These are phyloP conservation scores for Diadumene lineata DNA, from an alignment of 92 coral and sea anemone species.

Conservation along the genomic window DNA sequence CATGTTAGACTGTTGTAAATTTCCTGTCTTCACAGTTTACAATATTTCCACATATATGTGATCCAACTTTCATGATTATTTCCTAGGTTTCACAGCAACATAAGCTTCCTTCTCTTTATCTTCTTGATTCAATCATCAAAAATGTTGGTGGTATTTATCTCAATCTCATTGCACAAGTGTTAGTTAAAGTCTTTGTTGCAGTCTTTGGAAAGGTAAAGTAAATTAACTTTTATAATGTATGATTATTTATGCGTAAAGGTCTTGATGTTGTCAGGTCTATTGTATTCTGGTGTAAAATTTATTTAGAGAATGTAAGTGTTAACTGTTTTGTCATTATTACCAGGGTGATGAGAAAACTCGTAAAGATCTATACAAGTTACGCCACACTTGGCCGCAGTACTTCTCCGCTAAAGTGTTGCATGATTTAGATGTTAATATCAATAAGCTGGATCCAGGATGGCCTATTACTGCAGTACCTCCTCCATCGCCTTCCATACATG, in stretches of 20 bases:
- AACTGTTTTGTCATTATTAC: conserved; percentile 1
- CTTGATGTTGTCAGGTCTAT: background rate
- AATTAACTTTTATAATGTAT: too few relatives aligned
- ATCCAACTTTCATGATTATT: background rate
- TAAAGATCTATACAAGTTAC: conserved; percentile 84
- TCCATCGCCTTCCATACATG: conserved; percentile 93
- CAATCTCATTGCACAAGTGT: conserved; percentile 74
- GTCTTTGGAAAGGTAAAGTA: conserved; percentile 99
- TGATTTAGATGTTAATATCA: conserved; percentile 85
- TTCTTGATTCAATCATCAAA: conserved; percentile 93
- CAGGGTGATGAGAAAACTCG: conserved; percentile 96
- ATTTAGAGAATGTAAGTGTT: too few relatives aligned
- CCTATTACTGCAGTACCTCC: conserved; percentile 87
- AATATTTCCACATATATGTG: too few relatives aligned
- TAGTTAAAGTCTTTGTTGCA: conserved; percentile 77
- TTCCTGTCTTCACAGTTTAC: too few relatives aligned
- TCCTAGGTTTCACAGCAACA: conserved; percentile 72
- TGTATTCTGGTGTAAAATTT: background rate
- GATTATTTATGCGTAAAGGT: too few relatives aligned
- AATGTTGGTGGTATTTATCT: conserved; percentile 92
- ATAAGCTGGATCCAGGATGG: conserved; percentile 91
- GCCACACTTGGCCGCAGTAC: conserved; percentile 93
- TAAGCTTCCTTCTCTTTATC: conserved; percentile 85
- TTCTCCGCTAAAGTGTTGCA: conserved; percentile 79
- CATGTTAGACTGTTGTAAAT: too few relatives aligned